phyloP scores from a whole-genome alignment of 2,113 vertebrate species.

The Periophthalmus modestus region DNA sequence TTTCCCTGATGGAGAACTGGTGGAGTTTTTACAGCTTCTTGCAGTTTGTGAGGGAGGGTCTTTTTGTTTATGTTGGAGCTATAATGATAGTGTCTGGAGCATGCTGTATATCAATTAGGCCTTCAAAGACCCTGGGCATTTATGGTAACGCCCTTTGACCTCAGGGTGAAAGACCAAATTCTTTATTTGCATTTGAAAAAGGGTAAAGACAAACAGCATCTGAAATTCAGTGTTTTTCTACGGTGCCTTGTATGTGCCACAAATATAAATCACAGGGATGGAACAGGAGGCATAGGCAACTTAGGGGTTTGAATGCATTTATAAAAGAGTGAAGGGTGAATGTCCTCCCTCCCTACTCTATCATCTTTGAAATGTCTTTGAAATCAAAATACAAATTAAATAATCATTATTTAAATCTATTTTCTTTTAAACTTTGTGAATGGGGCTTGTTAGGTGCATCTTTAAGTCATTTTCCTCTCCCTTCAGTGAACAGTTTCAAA shows the following conservation, averaged over 20 bases:
- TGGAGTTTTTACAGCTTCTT: conserved; percentile 35
- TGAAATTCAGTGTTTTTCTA: conserved; percentile 20
- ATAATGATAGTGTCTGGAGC: conserved; percentile 60
- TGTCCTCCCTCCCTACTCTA: too few species aligned
- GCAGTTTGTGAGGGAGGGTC: conserved; percentile 40
- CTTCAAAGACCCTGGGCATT: conserved; percentile 72
- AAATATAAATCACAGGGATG: neutral
- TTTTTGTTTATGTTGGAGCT: conserved; percentile 58
- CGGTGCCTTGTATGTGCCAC: neutral
- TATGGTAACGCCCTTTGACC: conserved; percentile 72
- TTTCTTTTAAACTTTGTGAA: neutral
- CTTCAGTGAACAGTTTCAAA: conserved; percentile 77
- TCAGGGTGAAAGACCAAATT: conserved; percentile 64
- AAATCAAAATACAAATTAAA: neutral
- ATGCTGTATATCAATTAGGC: conserved; percentile 75
- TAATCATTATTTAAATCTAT: too few species aligned
- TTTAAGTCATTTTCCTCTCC: conserved; percentile 60
- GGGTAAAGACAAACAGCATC: conserved; percentile 36
- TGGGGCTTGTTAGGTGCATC: conserved; percentile 30
- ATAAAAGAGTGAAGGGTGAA: too few species aligned
- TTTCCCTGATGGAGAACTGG: conserved; percentile 39
- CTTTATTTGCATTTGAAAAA: conserved; percentile 67
- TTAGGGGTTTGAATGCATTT: too few species aligned
- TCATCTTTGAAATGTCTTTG: neutral
- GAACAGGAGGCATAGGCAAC: neutral